Conservation (phyloP, 2,888 invertebrate species). For the Drosophila aldrichi region DNA sequence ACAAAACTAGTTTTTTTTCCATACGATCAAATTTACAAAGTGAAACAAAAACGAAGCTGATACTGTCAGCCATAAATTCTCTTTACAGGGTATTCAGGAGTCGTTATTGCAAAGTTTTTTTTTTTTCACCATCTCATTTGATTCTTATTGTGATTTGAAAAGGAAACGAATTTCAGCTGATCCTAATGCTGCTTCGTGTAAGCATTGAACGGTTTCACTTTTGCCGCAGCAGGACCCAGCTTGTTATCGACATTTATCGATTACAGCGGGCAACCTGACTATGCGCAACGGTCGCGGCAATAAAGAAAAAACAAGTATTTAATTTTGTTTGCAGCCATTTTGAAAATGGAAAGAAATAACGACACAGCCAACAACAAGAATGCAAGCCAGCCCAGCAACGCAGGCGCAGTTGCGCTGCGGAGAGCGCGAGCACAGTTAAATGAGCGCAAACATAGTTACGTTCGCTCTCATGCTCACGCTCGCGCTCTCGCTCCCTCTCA, state of each 20-base stretch:
- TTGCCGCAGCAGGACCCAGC: conserved; percentile 29
- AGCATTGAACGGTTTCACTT: conserved; percentile 33
- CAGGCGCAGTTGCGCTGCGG: conserved; percentile 48
- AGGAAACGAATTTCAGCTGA: no score
- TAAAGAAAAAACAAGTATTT: conserved; percentile 59
- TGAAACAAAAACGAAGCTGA: no score
- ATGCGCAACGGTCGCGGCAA: conserved; percentile 22
- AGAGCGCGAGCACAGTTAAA: conserved; percentile 31
- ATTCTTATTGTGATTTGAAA: neutral
- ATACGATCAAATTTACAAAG: no score
- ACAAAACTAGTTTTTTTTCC: neutral
- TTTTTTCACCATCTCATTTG: neutral
- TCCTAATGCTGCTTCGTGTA: neutral
- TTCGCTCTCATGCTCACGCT: neutral
- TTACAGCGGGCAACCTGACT: conserved; percentile 43
- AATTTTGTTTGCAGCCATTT: conserved; percentile 60
- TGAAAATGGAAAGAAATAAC: conserved; percentile 65
- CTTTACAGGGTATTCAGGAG: neutral
- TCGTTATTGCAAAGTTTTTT: neutral
- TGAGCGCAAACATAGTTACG: conserved; percentile 26
- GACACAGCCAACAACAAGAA: conserved; percentile 54
- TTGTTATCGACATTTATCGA: conserved; percentile 49
- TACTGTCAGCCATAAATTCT: neutral
- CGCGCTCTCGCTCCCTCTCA: conserved; percentile 20
- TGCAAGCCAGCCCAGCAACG: conserved; percentile 51